A percentile compares a stretch with the other conserved stretches of the same genome.
Conservation (phyloP, 2,113 vertebrate species). For the Gymnobelideus leadbeateri region DNA sequence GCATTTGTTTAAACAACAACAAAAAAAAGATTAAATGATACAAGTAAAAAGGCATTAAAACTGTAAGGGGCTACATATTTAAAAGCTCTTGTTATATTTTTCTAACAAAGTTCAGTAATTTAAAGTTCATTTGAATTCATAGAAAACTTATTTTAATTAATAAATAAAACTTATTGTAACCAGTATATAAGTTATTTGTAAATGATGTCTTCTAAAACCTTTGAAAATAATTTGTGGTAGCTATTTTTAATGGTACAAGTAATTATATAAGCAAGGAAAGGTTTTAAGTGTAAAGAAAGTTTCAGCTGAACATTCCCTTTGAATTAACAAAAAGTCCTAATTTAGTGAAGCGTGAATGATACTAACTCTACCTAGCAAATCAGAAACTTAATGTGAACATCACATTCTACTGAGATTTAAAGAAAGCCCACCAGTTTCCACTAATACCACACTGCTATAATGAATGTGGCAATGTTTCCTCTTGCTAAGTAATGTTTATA, state of each 20-base stretch:
- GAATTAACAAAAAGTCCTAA: background rate
- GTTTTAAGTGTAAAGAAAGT: background rate
- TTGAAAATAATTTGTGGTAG: background rate
- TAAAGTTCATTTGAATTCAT: no score
- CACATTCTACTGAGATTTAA: background rate
- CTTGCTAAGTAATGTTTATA: background rate
- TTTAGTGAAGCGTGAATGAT: background rate
- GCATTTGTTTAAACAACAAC: no score
- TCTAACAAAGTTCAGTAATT: no score
- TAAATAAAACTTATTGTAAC: no score
- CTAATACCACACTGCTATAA: background rate
- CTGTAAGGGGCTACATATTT: no score
- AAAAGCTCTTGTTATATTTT: no score
- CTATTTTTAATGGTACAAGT: background rate
- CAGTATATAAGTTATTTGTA: background rate
- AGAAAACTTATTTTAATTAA: no score
- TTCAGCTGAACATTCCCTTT: background rate
- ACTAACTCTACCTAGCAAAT: background rate
- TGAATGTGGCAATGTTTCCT: background rate
- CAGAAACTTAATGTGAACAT: background rate
- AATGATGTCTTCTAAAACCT: background rate
- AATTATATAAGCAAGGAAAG: background rate
- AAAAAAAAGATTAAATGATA: no score
- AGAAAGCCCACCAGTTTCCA: background rate
- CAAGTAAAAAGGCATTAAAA: no score